Percentiles rank a stretch among this genome's conserved stretches.
Conservation (phyloP, 2,888 invertebrate genomes). For the Sabellastarte sp. region DNA sequence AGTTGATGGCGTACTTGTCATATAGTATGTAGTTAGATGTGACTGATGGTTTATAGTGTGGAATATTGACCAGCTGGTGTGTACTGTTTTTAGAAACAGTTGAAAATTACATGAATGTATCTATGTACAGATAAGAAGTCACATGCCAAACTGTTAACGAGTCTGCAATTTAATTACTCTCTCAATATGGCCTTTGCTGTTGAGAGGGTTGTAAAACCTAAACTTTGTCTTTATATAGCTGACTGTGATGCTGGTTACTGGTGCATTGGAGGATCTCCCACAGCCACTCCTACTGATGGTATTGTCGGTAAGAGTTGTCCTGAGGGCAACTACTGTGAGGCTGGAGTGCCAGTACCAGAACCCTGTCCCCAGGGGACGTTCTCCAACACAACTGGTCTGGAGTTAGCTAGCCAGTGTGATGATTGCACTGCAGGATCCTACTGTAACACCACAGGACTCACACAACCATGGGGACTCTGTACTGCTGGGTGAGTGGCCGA, state of each 20-base stretch:
- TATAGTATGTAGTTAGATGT: too few species aligned
- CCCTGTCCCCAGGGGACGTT: slow-evolving; percentile 51
- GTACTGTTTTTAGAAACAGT: too few species aligned
- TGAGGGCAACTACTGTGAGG: slow-evolving; percentile 44
- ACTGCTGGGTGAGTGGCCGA: slow-evolving; percentile 40
- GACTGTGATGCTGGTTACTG: slow-evolving; percentile 51
- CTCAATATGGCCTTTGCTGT: too few species aligned
- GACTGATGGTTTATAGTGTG: too few species aligned
- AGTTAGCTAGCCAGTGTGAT: slow-evolving; percentile 40
- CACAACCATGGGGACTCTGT: slow-evolving; percentile 45
- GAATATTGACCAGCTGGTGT: too few species aligned
- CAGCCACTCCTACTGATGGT: slow-evolving; percentile 46
- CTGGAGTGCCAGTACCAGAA: slow-evolving; percentile 39
- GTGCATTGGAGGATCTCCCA: slow-evolving; percentile 46
- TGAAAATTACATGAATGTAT: too few species aligned
- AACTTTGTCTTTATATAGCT: too few species aligned
- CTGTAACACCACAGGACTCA: slow-evolving; percentile 46
- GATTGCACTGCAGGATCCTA: slow-evolving; percentile 50
- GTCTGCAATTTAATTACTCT: too few species aligned
- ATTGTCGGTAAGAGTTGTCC: slow-evolving; percentile 46
- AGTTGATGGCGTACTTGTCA: too few species aligned
- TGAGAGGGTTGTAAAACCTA: too few species aligned
- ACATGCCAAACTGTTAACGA: too few species aligned
- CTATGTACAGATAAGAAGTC: neutral
- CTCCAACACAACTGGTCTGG: slow-evolving; percentile 45